Conservation (phyloP, 2,797 vertebrate species). For the Arremon brunneinucha region DNA sequence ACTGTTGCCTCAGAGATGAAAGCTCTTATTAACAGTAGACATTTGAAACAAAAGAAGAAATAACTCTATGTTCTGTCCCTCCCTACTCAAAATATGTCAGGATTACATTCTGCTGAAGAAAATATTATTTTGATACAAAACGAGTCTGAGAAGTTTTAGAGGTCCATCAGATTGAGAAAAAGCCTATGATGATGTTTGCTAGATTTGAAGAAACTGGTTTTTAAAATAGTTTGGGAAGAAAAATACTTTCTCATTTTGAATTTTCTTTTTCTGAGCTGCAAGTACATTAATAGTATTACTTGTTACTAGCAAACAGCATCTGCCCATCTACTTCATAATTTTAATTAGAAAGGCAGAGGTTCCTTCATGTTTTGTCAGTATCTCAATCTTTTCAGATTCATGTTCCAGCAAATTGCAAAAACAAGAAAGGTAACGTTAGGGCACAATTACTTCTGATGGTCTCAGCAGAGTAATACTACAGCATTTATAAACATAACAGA, state of each 20-base stretch:
- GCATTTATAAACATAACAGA: neutral
- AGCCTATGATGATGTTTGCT: neutral
- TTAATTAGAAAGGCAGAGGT: neutral
- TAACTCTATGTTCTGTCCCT: neutral
- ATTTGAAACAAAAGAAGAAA: neutral
- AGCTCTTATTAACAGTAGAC: neutral
- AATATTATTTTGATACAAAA: neutral
- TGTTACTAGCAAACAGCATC: neutral
- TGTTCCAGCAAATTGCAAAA: neutral
- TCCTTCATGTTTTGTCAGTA: neutral
- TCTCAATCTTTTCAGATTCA: neutral
- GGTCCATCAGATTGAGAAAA: neutral
- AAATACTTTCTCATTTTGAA: neutral
- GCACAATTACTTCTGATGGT: neutral
- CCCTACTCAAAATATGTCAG: neutral
- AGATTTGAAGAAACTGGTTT: neutral
- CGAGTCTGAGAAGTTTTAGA: neutral
- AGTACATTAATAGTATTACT: neutral
- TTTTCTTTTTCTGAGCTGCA: neutral
- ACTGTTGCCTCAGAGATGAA: neutral
- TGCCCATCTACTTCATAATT: neutral
- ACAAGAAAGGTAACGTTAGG: neutral
- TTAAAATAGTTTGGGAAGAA: neutral
- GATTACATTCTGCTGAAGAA: neutral
- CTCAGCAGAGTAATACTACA: neutral